Evolutionary conservation across 1,140 invertebrate genomes (phyloP), one percentile per base, ranked within the genome.

Genomic region (Neodiprion fabricii): DNA sequence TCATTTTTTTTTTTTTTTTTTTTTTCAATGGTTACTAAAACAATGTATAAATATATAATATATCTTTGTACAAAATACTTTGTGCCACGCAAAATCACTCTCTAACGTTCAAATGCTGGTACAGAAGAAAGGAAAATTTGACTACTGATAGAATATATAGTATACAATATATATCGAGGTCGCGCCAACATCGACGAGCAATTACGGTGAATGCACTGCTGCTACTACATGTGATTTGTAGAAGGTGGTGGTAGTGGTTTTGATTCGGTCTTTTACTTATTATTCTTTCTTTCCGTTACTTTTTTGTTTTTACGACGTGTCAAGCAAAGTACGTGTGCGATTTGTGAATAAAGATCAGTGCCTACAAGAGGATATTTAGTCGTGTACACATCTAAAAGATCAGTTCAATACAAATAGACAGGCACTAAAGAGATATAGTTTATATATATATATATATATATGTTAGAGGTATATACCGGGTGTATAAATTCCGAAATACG

Each of bases 151-250:
- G 28, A 40, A 40, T 40, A 40, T 40, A 40, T 21, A 21, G 17
- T 21, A 5, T 40, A 40, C 28, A 40, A 40, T 5, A 40, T 21
- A 21, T 61, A 61, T 17, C 53, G 53, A 61, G 53, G 11, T 61
- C 53, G 53, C 53, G n/a, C 53, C 11, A 17, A 61, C 53, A 61
- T 61, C 53, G n/a, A 61, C 53, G 53, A 61, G 53, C 53, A 61
- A 61, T 61, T 61, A 61, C 53, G 53, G 53, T 61, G 53, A 61
- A 61, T 61, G 53, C 53, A 17, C 11, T 17, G 53, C 53, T 61
- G 53, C 4, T 17, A 61, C 53, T 61, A 9, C n/a, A 61, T 61
- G 53, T 61, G 28, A 40, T 40, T 40, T 40, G 53, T 61, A 12
- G n/a, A 17, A 14, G 53, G 5, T 61, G n/a, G n/a, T 17, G 11